These are phyloP conservation scores for Chrysaora quinquecirrha DNA, from an alignment of 30 jellyfish, hydroid and myxozoan species.

Conservation along the genomic window DNA sequence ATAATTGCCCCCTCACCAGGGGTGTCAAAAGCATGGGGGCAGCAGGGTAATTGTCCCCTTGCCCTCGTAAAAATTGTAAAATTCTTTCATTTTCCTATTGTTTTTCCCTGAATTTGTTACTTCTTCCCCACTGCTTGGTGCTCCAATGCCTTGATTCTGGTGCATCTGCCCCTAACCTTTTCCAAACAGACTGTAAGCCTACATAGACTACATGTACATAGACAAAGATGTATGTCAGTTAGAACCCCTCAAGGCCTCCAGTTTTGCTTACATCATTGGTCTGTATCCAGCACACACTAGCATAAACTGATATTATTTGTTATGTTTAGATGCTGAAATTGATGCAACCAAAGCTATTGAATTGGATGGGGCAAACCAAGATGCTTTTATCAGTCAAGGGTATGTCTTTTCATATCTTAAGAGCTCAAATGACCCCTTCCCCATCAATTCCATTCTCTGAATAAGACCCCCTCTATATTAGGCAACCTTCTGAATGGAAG, in stretches of 20 bases:
- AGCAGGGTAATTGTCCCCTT: too few species aligned
- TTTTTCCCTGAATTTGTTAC: too few species aligned
- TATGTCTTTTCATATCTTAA: neutral
- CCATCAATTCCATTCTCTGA: neutral
- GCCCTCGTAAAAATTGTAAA: too few species aligned
- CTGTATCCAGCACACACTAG: too few species aligned
- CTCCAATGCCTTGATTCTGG: too few species aligned
- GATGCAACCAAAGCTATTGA: constrained; percentile 36
- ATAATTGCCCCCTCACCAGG: neutral
- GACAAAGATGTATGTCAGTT: too few species aligned
- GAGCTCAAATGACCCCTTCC: neutral
- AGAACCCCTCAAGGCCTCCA: too few species aligned
- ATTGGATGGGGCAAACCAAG: constrained; percentile 27
- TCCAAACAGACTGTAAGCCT: neutral
- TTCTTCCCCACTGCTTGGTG: too few species aligned
- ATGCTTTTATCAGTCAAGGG: constrained; percentile 60
- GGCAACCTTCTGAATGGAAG: neutral
- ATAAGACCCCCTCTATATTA: neutral
- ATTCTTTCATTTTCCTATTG: too few species aligned
- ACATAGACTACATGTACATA: neutral
- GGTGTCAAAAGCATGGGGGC: too few species aligned
- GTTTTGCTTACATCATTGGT: too few species aligned
- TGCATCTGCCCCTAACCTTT: neutral
- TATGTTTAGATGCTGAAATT: constrained; percentile 33
- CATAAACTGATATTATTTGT: too few species aligned